Evolutionary conservation across 2,888 invertebrate genomes (phyloP), one percentile per base, ranked within the genome.

Genomic region (Agrochola lota): DNA sequence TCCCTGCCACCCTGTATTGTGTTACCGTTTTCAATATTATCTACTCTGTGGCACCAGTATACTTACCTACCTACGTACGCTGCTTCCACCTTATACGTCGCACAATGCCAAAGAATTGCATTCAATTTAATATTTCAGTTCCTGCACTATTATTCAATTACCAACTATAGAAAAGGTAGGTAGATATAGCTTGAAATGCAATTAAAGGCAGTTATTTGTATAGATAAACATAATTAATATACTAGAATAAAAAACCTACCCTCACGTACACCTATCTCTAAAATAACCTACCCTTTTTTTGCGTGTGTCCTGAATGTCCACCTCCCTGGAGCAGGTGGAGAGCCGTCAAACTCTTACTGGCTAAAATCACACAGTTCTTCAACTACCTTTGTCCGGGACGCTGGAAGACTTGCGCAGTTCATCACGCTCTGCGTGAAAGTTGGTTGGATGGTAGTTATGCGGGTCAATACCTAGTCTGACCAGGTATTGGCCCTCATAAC

Each of bases 61-160:
- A 40, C 40, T 1, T 63, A 23, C 35, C 23, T 68, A 73, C 69
- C 40, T 62, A n/a, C 57, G 4, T n/a, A 52, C 43, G 26, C 35
- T 30, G 20, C 46, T 35, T 57, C 76, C 40, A 67, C 30, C 40
- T 8, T 35, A 40, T 63, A n/a, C 43, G 43, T 49, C 55, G 68
- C 60, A 78, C 68, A 62, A 77, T 77, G 78, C 12, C 55, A 55
- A 77, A 64, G 64, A 40, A 66, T 76, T 77, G 77, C 64, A 77
- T 77, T 59, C 30, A 52, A 57, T 75, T 71, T 4, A 35, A 55
- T 77, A 78, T 78, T 55, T 35, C 62, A 68, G 78, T 68, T 68
- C 26, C 68, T 60, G 59, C 49, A 30, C 60, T 23, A 77, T 77
- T 77, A 76, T 77, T 77, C 77, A 77, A 52, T 77, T 77, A 77